Evolutionary conservation across 1,140 invertebrate genomes (phyloP).

Genomic region (Heterodera schachtii): DNA sequence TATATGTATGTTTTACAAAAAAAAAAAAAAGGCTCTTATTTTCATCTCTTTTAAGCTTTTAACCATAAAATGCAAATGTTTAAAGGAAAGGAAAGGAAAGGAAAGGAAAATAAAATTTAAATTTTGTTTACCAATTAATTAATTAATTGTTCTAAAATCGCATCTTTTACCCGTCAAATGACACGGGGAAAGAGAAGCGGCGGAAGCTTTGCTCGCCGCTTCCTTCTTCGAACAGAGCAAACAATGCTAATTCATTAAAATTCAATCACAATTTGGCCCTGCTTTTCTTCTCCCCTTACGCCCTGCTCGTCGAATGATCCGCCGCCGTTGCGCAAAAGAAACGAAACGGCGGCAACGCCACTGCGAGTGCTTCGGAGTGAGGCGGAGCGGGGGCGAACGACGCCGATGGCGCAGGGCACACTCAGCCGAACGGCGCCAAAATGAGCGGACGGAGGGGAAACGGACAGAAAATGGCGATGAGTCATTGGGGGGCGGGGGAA

Average conservation of each 20-base stretch:
- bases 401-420: not conserved
- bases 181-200: not conserved
- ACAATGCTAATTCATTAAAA: not conserved
- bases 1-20: too few species aligned
- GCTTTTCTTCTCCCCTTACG: not conserved
- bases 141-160: too few species aligned
- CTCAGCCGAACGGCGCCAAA: conserved; percentile 6
- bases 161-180: not conserved
- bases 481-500: not conserved
- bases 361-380: not conserved
- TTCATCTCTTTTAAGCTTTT: too few species aligned
- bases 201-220: not conserved
- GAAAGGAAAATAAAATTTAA: too few species aligned
- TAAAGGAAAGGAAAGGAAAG: too few species aligned
- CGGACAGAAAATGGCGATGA: not conserved
- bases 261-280: not conserved
- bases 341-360: not conserved
- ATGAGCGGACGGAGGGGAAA: not conserved
- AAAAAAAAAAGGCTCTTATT: too few species aligned
- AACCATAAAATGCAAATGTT: too few species aligned
- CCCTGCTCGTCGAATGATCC: not conserved
- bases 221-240: not conserved
- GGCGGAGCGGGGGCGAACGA: not conserved
- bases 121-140: too few species aligned
- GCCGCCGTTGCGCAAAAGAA: conserved; percentile 4